Conservation (phyloP, 1,140 invertebrate species). For the Orius insidiosus region DNA sequence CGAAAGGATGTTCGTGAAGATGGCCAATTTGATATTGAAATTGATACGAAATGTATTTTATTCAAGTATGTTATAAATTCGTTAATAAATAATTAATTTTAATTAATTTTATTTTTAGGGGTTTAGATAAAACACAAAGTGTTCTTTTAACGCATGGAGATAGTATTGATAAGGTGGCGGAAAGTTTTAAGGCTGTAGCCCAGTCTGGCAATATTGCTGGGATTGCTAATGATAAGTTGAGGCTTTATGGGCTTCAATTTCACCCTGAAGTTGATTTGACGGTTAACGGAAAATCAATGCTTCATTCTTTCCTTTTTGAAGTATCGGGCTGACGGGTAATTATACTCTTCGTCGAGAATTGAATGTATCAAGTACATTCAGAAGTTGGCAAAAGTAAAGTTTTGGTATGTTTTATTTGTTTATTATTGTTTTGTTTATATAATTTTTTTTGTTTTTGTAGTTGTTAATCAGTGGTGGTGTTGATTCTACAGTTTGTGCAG, state of each 20-base stretch:
- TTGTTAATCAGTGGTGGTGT: conserved; percentile 92
- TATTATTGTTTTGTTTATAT: background rate
- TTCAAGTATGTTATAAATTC: conserved; percentile 65
- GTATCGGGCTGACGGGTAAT: conserved; percentile 66
- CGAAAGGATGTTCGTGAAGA: conserved; percentile 82
- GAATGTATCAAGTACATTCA: conserved; percentile 88
- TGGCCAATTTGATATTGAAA: conserved; percentile 79
- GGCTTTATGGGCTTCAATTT: conserved; percentile 94
- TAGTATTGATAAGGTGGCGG: conserved; percentile 78
- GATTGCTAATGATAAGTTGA: conserved; percentile 78
- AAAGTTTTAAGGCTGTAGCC: conserved; percentile 67
- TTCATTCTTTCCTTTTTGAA: conserved; percentile 89
- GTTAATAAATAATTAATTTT: background rate
- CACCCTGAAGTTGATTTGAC: conserved; percentile 95
- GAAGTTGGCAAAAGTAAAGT: conserved; percentile 84
- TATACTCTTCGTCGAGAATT: conserved; percentile 83
- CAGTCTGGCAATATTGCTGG: conserved; percentile 71
- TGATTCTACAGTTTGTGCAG: conserved; percentile 95
- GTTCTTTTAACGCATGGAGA: conserved; percentile 96
- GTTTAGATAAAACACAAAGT: conserved; percentile 66
- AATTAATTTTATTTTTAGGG: conserved; percentile 36
- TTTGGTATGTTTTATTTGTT: conserved; percentile 48
- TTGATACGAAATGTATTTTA: conserved; percentile 74
- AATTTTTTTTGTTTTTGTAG: conserved; percentile 29
- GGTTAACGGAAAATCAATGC: conserved; percentile 73